Percentiles rank a stretch among this genome's conserved stretches.
Conservation (phyloP, 2,888 invertebrate genomes). For the Sarcophaga subvicina region DNA sequence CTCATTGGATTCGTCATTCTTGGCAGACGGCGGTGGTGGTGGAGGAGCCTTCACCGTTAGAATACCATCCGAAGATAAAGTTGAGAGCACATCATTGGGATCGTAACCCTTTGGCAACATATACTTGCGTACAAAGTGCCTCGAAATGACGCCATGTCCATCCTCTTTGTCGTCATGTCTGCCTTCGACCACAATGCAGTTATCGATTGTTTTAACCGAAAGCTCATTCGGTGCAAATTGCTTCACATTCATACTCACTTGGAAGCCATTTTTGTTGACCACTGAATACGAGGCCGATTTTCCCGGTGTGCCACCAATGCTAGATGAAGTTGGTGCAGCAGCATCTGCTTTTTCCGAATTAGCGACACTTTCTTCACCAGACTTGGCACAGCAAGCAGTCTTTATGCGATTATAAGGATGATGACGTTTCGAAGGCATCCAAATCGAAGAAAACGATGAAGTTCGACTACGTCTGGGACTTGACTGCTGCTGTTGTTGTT, state of each 20-base stretch:
- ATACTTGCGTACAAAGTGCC: constrained; percentile 90
- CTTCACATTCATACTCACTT: constrained; percentile 87
- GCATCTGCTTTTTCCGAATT: constrained; percentile 55
- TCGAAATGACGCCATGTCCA: constrained; percentile 88
- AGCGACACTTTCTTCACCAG: constrained; percentile 49
- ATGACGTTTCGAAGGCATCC: constrained; percentile 70
- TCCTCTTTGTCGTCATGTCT: constrained; percentile 88
- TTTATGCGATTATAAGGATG: constrained; percentile 72
- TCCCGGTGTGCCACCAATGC: constrained; percentile 61
- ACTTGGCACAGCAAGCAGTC: constrained; percentile 68
- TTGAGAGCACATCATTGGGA: constrained; percentile 87
- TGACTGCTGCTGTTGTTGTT: constrained; percentile 71
- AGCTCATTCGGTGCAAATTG: constrained; percentile 88
- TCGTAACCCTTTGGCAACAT: constrained; percentile 87
- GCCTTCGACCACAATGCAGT: constrained; percentile 86
- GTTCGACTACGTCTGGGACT: constrained; percentile 71
- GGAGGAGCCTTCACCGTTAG: constrained; percentile 88
- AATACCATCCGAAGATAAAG: constrained; percentile 91
- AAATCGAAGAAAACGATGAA: constrained; percentile 69
- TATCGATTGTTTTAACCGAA: constrained; percentile 86
- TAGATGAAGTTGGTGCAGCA: constrained; percentile 12
- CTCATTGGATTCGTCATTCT: constrained; percentile 81
- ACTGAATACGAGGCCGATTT: constrained; percentile 71
- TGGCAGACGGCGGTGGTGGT: constrained; percentile 74
- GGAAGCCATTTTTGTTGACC: constrained; percentile 86